These are phyloP conservation scores for Nomada flava DNA, from an alignment of 2,888 invertebrate genomes.

Conservation along the genomic window DNA sequence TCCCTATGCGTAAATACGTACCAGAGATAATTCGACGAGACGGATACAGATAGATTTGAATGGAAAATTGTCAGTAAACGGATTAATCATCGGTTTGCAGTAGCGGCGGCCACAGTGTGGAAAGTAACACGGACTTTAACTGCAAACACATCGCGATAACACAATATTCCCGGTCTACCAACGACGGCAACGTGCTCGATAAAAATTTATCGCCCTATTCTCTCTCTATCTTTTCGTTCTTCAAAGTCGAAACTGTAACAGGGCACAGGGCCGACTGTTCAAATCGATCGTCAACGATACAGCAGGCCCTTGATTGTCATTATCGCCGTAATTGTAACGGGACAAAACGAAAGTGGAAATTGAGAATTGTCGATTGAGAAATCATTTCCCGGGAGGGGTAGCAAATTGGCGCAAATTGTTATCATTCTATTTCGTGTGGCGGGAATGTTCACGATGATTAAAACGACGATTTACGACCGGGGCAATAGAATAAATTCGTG, in stretches of 20 bases:
- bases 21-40: constrained; percentile 36
- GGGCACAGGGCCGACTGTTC: too few species aligned
- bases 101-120: background rate
- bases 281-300: too few species aligned
- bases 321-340: too few species aligned
- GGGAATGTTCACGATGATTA: too few species aligned
- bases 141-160: constrained; percentile 36
- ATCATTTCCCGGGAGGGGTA: background rate
- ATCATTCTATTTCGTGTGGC: background rate
- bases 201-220: background rate
- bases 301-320: too few species aligned
- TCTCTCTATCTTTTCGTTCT: background rate
- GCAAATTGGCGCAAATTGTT: background rate
- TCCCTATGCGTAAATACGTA: constrained; percentile 33
- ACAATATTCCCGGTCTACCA: background rate
- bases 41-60: constrained; percentile 24
- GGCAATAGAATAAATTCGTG: background rate
- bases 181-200: background rate
- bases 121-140: constrained; percentile 40
- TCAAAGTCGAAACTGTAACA: too few species aligned
- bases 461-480: background rate
- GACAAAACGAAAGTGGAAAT: background rate
- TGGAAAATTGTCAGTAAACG: constrained; percentile 45
- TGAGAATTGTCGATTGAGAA: background rate
- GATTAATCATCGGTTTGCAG: constrained; percentile 32